Conservation (phyloP, 2,797 vertebrate species). For the Sphenopsis melanotis region DNA sequence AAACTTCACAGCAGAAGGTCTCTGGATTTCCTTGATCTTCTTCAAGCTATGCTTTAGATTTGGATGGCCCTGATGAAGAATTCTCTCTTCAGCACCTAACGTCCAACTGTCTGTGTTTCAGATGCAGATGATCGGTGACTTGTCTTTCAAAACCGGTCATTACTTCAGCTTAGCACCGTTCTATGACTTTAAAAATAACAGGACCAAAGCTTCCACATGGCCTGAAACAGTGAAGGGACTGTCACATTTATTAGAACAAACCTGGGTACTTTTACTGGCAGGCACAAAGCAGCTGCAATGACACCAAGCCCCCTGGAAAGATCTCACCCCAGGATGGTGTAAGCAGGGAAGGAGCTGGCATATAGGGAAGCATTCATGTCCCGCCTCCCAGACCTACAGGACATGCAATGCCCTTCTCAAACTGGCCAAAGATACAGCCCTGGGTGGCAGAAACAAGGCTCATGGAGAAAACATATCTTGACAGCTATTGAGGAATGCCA, state of each 20-base stretch:
- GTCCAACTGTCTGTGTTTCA: neutral
- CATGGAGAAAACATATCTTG: neutral
- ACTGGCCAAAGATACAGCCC: neutral
- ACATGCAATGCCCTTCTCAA: neutral
- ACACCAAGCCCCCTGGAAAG: neutral
- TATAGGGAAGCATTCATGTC: neutral
- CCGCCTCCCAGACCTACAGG: neutral
- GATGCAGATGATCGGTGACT: neutral
- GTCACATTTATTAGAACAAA: neutral
- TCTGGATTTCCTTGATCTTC: neutral
- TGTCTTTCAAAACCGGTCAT: neutral
- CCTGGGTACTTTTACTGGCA: neutral
- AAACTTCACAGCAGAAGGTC: neutral
- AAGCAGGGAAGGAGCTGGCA: neutral
- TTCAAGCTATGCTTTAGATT: neutral
- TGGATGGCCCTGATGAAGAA: neutral
- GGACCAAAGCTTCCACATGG: neutral
- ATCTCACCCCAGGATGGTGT: fast-evolving
- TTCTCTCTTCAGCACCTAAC: neutral
- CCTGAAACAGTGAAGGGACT: neutral
- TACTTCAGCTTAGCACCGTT: neutral
- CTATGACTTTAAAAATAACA: neutral
- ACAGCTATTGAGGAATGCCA: neutral
- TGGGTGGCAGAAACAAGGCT: neutral
- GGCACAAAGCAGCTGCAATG: neutral